Base-by-base conservation (phyloP, 2,797 vertebrate genomes). In the Fratercula arctica region DNA sequence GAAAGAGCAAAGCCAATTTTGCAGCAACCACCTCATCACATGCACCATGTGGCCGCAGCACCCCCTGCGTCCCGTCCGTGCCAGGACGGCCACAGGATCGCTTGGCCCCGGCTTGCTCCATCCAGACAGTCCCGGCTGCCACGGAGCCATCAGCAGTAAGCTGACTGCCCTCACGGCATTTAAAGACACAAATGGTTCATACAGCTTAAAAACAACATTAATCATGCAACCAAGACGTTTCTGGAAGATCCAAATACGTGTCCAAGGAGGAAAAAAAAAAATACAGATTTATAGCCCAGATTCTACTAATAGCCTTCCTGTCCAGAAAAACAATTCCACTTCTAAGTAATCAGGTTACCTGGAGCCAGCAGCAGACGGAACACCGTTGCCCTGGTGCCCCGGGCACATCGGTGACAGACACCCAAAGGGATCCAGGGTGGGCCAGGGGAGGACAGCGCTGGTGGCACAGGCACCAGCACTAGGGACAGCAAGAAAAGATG, bases 101-200 rank as follows among this genome's bases (percentile, higher is more conserved):
- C 50, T 45, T 23, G 31, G 18, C 33, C 50, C 57, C 1, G 2
- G 1, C 41, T 29, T 11, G 26, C 72, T 56, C 41, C 75, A 28
- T 35, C 41, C 60, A 53, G 46, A 26, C 0, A 0, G 60, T 33
- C 37, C 37, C 0, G 0, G 60, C 41, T 59, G 59, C 69, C 31
- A 18, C 1, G 3, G 45, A 31, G 63, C 39, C 39, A 5, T 4
- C 2, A 43, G 43, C 2, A 0, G 43, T 2, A 1, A 82, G 39
- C 72, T 39, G 57, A 16, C 61, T n/a, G 60, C 8, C 3, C 0
- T 48, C 72, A 23, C 0, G 28, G 66, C 39, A 63, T 37, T 77
- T 24, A 60, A 24, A 60, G 41, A 64, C 51, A 56, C 16, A 1
- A 92, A 60, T 13, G 54, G 85, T 54, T 89, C 7, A 6, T 3